Percentiles rank a stretch among this genome's conserved stretches.
Evolutionary conservation across 2,113 vertebrate genomes (phyloP).

Genomic region (Eolophus roseicapilla): DNA sequence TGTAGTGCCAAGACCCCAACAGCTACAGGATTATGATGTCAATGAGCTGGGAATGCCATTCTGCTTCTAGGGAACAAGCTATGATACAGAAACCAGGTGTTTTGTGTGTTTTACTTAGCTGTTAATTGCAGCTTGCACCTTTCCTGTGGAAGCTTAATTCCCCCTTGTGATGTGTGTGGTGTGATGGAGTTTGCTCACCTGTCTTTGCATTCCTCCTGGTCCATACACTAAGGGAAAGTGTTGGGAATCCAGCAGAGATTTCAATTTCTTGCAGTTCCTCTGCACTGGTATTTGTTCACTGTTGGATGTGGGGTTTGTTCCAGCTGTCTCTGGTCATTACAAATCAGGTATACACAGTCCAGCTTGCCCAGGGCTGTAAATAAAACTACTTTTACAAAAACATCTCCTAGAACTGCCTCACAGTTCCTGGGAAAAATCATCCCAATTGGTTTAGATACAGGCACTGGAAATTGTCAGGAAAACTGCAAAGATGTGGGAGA

Average conservation of each 20-base stretch:
- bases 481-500: background rate
- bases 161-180: background rate
- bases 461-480: conserved; percentile 14
- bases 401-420: background rate
- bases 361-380: background rate
- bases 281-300: background rate
- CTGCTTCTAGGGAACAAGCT: background rate
- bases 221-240: background rate
- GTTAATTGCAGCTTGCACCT: conserved; percentile 11
- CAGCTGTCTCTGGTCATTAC: background rate
- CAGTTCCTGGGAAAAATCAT: background rate
- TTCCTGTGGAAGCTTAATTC: background rate
- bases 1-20: background rate
- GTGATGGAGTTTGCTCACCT: background rate
- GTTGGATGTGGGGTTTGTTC: background rate
- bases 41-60: conserved; percentile 15
- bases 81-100: background rate
- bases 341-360: background rate
- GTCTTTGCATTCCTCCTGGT: background rate
- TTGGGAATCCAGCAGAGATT: background rate
- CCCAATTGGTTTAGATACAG: background rate
- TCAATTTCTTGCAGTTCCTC: background rate
- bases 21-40: conserved; percentile 7
- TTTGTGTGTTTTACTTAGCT: conserved; percentile 4
- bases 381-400: background rate